Evolutionary conservation across 92 coral and sea anemone species (phyloP), one percentile per base, ranked within the genome.

Genomic region (Siderastrea siderea): DNA sequence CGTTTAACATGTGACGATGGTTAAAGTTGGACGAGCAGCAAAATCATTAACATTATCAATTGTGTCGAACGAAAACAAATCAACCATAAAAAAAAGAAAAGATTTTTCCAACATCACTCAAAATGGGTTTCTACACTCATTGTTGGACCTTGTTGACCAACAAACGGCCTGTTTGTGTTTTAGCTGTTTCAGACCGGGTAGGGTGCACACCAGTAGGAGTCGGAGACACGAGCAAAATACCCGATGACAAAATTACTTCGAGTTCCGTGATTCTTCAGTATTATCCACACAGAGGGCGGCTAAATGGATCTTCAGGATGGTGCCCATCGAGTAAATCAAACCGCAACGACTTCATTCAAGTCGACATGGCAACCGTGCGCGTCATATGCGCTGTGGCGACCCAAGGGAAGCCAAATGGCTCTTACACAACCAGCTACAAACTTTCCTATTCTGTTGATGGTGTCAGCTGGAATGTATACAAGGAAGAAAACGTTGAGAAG

Each of bases 351-450:
- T 71, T 44, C 7, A n/a, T 71, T 10, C 76, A 71, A 71, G 54
- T 71, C 76, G n/a, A 71, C 43, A 3, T 71, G 76, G 7, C 6
- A 47, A 1, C 44, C 3, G 57, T 16, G n/a, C 17, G 44, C n/a
- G 10, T 71, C n/a, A 14, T 71, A 8, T 46, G 53, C 38, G 76
- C 76, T 6, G 76, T 71, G 14, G 76, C 76, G 4, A 71, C 76
- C 5, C 76, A 71, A 11, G 76, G 53, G 10, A 4, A 15, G 6
- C 52, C 52, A 6, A 15, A 45, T 16, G 46, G 53, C 2, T 6
- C 15, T 10, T 15, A 3, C n/a, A 71, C 76, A 46, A 47, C 52
- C 6, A 71, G 46, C 44, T 71, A 71, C 76, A 71, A 46, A 6
- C 52, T 71, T 6, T 15, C 6, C 5, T 44, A 9, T 13, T 71